Evolutionary conservation across 2,113 vertebrate genomes (phyloP), one percentile per base, ranked within the genome.

Genomic region (Corydoras maculifer): DNA sequence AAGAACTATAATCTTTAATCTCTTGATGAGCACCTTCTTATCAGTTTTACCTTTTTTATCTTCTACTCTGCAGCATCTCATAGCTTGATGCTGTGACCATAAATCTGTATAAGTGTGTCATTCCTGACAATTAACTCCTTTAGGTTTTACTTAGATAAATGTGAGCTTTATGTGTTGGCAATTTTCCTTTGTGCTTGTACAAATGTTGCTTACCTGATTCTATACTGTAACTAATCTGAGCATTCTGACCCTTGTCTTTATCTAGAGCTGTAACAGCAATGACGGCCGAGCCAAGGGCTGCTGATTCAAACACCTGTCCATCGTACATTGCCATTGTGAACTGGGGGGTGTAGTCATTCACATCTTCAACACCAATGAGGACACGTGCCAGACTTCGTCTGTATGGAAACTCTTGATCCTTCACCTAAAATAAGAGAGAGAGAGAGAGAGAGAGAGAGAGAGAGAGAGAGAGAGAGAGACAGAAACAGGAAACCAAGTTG

Each of bases 321-420:
- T 97, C 93, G 0, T 99, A 99, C 76, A 97, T 78, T 0, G 92
- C 89, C 70, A 87, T 94, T 78, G 94, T 97, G 63, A 99, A 99
- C 67, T 93, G 91, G 0, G 96, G 97, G 9, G 92, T 91, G 51
- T 98, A 94, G 78, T 99, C 96, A 50, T 99, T 99, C 60, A 94
- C 89, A 73, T 98, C 97, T 75, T 97, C 94, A 74, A 99, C 94
- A 35, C 93, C 93, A 70, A 98, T 87, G 30, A 93, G 82, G 32
- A 97, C 93, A 35, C 96, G 93, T 60, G 91, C 95, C 83, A 98
- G 79, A 77, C 94, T 96, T 79, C 93, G 92, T 78, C 95, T 91
- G 25, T 97, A 97, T 1, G 96, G 95, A 72, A 98, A 98, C 79
- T 98, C 97, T 83, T 98, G 94, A 86, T 99, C 97, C 81, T 96